These are phyloP conservation scores for Dissostichus mawsoni DNA, from an alignment of 2,113 vertebrate genomes.

Conservation along the genomic window DNA sequence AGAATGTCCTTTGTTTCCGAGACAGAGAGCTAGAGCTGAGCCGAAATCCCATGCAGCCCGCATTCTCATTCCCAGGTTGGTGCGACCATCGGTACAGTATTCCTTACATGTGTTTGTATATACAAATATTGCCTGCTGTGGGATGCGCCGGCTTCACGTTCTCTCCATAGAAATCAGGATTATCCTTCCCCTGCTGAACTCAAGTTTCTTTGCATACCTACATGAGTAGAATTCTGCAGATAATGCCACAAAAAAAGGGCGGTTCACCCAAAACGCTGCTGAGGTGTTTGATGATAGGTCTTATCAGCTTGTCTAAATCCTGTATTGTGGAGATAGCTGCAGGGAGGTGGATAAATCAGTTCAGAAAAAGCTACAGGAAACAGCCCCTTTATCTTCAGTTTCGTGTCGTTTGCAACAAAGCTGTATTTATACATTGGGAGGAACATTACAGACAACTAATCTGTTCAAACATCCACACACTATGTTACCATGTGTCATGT, in stretches of 20 bases:
- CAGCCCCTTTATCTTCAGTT: not conserved
- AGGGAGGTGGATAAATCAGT: not conserved
- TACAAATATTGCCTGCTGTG: slow-evolving; percentile 51
- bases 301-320: not conserved
- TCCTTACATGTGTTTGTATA: slow-evolving; percentile 50
- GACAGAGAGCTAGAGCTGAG: slow-evolving; percentile 53
- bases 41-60: slow-evolving; percentile 55
- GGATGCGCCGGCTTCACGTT: slow-evolving; percentile 50
- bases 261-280: slow-evolving; percentile 42
- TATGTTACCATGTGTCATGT: not conserved
- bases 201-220: slow-evolving; percentile 66
- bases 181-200: slow-evolving; percentile 56
- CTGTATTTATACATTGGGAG: not conserved
- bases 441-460: not conserved
- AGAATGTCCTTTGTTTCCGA: slow-evolving; percentile 54
- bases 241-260: slow-evolving; percentile 8
- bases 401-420: not conserved
- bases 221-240: slow-evolving; percentile 23
- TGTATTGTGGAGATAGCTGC: not conserved
- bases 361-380: not conserved
- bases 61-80: slow-evolving; percentile 72
- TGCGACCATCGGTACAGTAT: slow-evolving; percentile 69
- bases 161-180: slow-evolving; percentile 42
- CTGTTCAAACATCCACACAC: not conserved
- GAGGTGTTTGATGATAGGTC: not conserved